These are phyloP conservation scores for Pissodes strobi DNA, from an alignment of 1,140 invertebrate genomes.

Conservation along the genomic window DNA sequence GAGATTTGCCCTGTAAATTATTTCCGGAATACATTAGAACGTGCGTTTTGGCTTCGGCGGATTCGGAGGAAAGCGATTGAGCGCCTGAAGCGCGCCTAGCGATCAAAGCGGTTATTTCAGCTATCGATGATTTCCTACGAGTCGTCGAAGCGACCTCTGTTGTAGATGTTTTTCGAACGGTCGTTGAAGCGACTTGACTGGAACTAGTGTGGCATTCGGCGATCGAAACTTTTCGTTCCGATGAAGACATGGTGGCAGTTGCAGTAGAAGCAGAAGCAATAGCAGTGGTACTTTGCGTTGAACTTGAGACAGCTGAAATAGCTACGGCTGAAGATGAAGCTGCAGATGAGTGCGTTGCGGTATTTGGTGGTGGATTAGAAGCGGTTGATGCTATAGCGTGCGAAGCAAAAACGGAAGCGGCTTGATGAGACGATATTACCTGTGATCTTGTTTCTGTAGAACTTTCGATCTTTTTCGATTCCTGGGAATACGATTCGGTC, in stretches of 20 bases:
- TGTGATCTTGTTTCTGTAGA: constrained; percentile 5
- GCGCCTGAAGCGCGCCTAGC: constrained; percentile 18
- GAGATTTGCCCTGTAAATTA: constrained; percentile 24
- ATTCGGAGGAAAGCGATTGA: not conserved
- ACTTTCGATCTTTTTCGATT: constrained; percentile 14
- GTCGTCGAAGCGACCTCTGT: not conserved
- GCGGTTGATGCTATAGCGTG: not conserved
- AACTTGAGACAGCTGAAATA: too few relatives aligned
- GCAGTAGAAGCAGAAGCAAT: not conserved
- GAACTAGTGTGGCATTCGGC: not conserved
- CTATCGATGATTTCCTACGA: constrained; percentile 16
- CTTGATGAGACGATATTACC: constrained; percentile 3
- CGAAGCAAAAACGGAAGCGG: not conserved
- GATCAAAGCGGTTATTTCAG: constrained; percentile 16
- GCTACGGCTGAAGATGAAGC: not conserved
- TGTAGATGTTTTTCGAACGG: not conserved
- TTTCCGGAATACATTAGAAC: constrained; percentile 26
- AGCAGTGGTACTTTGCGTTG: not conserved
- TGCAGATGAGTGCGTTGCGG: not conserved
- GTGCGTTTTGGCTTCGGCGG: constrained; percentile 21
- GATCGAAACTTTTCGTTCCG: not conserved
- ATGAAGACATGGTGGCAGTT: not conserved
- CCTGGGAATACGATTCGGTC: constrained; percentile 10
- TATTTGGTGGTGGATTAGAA: too few relatives aligned
- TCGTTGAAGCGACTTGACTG: not conserved